Evolutionary conservation across 2,888 invertebrate species (phyloP).

Genomic region (Xestia ashworthii): DNA sequence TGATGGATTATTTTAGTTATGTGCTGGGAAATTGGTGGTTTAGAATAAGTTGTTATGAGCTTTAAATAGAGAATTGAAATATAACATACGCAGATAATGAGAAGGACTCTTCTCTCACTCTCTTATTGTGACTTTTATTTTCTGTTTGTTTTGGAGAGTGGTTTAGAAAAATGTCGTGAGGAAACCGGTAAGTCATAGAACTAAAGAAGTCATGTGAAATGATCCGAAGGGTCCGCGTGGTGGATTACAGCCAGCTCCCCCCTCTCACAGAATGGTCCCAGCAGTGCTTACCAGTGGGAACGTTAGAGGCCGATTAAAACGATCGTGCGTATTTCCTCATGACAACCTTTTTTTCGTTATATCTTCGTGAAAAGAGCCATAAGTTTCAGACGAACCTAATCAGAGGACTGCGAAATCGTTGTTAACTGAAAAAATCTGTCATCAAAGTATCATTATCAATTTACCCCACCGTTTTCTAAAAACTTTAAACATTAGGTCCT

Average conservation of each 20-base stretch:
- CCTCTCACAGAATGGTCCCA: neutral
- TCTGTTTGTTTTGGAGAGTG: neutral
- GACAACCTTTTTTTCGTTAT: neutral
- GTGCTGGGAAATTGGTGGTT: conserved; percentile 7
- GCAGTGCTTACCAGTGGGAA: neutral
- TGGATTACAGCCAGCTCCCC: neutral
- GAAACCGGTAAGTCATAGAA: neutral
- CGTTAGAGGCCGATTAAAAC: neutral
- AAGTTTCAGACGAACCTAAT: neutral
- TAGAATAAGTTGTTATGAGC: neutral
- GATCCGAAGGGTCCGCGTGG: neutral
- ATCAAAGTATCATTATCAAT: conserved; percentile 33
- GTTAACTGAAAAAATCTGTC: neutral
- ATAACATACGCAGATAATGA: neutral
- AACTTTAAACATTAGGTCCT: conserved; percentile 36
- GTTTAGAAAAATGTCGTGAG: neutral
- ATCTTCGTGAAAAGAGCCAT: neutral
- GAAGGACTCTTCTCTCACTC: too few relatives aligned
- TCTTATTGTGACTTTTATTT: neutral
- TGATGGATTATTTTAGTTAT: conserved; percentile 38
- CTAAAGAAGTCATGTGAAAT: neutral
- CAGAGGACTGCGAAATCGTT: neutral
- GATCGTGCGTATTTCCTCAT: neutral
- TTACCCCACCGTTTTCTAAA: neutral
- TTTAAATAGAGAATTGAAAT: neutral